Conservation (phyloP, 2,797 vertebrate genomes). For the Anabacerthia variegaticeps region DNA sequence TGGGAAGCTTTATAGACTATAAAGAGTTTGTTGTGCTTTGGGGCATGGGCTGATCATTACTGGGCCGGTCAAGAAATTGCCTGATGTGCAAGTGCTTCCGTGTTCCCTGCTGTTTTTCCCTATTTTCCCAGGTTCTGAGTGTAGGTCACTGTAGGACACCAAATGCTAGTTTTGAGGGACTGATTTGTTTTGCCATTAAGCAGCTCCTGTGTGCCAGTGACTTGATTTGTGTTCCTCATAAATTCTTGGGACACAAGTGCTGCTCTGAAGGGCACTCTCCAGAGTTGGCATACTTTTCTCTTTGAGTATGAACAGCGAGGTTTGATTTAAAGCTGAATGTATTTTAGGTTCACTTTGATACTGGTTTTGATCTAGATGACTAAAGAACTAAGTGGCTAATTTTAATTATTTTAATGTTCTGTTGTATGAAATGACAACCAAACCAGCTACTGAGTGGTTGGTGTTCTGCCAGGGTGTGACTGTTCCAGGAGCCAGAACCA, state of each 20-base stretch:
- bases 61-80: slow-evolving; percentile 1
- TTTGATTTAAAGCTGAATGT: neutral
- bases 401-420: neutral
- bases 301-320: neutral
- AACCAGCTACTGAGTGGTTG: neutral
- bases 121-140: neutral
- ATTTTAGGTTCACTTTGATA: neutral
- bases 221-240: neutral
- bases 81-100: neutral
- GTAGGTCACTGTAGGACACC: neutral
- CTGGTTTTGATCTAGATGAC: neutral
- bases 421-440: neutral
- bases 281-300: neutral
- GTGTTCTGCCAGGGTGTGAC: neutral
- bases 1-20: slow-evolving; percentile 28
- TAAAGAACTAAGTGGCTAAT: neutral
- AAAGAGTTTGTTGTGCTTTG: slow-evolving; percentile 42
- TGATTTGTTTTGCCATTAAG: neutral
- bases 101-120: neutral
- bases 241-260: neutral
- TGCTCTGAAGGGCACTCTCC: neutral
- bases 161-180: neutral
- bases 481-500: neutral
- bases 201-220: neutral
- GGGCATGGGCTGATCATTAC: slow-evolving; percentile 23